phyloP scores from a whole-genome alignment of 2,113 vertebrate species.

The Sigmodon hispidus region DNA sequence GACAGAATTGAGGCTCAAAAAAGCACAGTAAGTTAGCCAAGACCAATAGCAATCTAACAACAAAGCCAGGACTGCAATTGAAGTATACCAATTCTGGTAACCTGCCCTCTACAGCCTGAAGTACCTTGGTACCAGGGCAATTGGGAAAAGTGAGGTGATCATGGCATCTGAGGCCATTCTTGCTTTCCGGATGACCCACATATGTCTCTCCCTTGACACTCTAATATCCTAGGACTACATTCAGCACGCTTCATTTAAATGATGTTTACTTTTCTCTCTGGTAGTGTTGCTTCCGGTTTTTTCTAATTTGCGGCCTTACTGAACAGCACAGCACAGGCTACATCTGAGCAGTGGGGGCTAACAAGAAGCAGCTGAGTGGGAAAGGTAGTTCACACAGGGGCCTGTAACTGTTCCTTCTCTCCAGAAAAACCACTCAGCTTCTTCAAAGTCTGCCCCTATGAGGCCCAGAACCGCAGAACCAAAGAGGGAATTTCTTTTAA shows the following conservation, averaged over 20 bases:
- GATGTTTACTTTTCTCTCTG: background rate
- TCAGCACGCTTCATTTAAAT: background rate
- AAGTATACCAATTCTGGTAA: background rate
- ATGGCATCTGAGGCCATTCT: background rate
- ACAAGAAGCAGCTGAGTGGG: conserved; percentile 10
- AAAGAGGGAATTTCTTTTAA: conserved; percentile 48
- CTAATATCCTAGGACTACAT: background rate
- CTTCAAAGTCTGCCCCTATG: conserved; percentile 4
- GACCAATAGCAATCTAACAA: conserved; percentile 13
- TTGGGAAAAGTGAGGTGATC: background rate
- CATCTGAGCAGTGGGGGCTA: background rate
- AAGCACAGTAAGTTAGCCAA: conserved; percentile 31
- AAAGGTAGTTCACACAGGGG: background rate
- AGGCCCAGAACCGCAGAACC: conserved; percentile 1
- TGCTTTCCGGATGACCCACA: background rate
- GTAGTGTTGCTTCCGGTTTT: background rate
- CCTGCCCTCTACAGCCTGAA: background rate
- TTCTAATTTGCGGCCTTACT: background rate
- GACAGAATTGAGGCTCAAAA: conserved; percentile 55
- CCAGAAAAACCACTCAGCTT: conserved; percentile 40
- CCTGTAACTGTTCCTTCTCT: background rate
- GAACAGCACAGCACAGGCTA: background rate
- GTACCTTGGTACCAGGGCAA: background rate
- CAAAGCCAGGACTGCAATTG: conserved; percentile 25
- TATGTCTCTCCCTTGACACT: background rate